Evolutionary conservation across 2,888 invertebrate species (phyloP).

Genomic region (Beris chalybata): DNA sequence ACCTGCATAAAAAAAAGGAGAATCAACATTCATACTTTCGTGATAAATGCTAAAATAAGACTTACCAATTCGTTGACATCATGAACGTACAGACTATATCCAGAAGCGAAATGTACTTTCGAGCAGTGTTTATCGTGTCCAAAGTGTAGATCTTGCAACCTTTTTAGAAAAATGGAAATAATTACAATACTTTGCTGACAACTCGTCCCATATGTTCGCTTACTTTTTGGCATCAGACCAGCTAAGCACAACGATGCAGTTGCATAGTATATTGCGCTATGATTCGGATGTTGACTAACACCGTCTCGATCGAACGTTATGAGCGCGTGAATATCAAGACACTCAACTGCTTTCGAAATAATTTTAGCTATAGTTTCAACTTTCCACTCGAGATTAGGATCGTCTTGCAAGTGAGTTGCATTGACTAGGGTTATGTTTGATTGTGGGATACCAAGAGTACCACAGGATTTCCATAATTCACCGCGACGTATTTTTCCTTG

Average conservation of each 20-base stretch:
- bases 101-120: conserved; percentile 83
- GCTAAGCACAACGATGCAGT: conserved; percentile 77
- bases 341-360: conserved; percentile 69
- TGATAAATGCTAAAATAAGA: conserved; percentile 23
- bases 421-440: conserved; percentile 73
- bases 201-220: conserved; percentile 49
- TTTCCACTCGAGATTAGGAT: conserved; percentile 77
- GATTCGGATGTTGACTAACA: conserved; percentile 91
- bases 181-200: neutral
- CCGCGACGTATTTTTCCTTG: conserved; percentile 66
- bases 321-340: conserved; percentile 77
- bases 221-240: conserved; percentile 72
- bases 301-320: conserved; percentile 95
- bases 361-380: conserved; percentile 64
- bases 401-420: conserved; percentile 75
- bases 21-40: neutral
- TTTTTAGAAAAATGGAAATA: conserved; percentile 55
- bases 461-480: conserved; percentile 83
- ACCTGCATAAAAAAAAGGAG: conserved; percentile 57
- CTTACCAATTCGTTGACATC: conserved; percentile 75
- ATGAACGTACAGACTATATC: conserved; percentile 82
- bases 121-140: conserved; percentile 80
- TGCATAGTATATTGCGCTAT: conserved; percentile 81
- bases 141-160: conserved; percentile 82
- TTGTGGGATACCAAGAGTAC: conserved; percentile 74